Conservation (phyloP, 2,113 vertebrate genomes). For the Menura novaehollandiae region DNA sequence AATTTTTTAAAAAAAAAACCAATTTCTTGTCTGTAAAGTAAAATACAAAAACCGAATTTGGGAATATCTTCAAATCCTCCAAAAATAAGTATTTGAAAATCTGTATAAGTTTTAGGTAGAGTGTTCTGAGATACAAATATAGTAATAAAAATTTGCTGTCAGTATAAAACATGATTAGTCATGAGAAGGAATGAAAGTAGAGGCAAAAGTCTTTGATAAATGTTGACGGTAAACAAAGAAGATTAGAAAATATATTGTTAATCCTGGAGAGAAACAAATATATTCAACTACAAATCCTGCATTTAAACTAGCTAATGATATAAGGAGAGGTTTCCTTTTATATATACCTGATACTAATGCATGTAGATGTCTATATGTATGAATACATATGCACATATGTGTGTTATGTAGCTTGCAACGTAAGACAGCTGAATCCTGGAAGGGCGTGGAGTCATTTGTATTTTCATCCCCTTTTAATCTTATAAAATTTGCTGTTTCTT, state of each 20-base stretch:
- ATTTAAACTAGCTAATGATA: neutral
- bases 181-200: neutral
- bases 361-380: neutral
- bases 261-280: neutral
- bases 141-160: neutral
- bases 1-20: neutral
- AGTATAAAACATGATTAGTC: neutral
- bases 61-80: neutral
- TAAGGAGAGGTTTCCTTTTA: neutral
- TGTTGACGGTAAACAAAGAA: neutral
- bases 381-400: neutral
- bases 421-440: neutral
- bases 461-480: neutral
- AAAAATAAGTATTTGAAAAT: conserved; percentile 4
- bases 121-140: neutral
- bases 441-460: neutral
- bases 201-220: neutral
- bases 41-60: neutral
- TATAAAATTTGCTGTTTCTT: neutral
- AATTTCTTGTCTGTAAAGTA: conserved; percentile 45
- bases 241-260: neutral
- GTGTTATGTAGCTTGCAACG: neutral
- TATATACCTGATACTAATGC: neutral
- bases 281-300: neutral
- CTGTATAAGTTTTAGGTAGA: neutral